Percentiles rank a stretch among this genome's conserved stretches.
These are phyloP conservation scores for Tetragonula clypearis DNA, from an alignment of 1,140 invertebrate species.

Conservation along the genomic window DNA sequence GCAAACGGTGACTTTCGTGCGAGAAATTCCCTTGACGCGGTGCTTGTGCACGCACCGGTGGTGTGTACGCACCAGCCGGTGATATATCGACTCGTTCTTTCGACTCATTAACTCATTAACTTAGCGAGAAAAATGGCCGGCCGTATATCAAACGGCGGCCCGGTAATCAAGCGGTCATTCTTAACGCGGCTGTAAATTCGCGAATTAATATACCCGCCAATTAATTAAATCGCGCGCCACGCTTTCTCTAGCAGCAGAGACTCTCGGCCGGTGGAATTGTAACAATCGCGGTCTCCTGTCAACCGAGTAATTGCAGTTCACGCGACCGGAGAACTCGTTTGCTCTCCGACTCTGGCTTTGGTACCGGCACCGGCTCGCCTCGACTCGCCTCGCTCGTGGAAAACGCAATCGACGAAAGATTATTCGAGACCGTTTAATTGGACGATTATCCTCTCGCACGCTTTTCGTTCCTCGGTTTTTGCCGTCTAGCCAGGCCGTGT, in stretches of 20 bases:
- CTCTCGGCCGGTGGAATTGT: constrained; percentile 48
- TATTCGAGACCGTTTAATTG: constrained; percentile 49
- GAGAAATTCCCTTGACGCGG: constrained; percentile 46
- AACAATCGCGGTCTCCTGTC: constrained; percentile 47
- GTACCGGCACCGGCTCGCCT: not conserved
- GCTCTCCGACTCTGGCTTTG: not conserved
- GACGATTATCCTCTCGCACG: constrained; percentile 40
- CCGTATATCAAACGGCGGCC: constrained; percentile 58
- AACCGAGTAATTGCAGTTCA: constrained; percentile 45
- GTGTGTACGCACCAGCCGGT: constrained; percentile 24
- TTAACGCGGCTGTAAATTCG: constrained; percentile 65
- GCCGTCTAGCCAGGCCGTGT: not conserved
- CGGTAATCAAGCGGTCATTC: constrained; percentile 68
- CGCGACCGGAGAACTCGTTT: constrained; percentile 26
- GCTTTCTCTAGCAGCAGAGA: constrained; percentile 28
- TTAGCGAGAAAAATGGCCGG: constrained; percentile 62
- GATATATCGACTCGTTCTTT: constrained; percentile 67
- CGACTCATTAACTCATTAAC: constrained; percentile 70
- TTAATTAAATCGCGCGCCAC: constrained; percentile 63
- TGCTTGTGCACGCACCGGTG: not conserved
- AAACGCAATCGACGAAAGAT: constrained; percentile 38
- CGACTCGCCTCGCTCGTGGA: constrained; percentile 16
- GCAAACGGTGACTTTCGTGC: constrained; percentile 30
- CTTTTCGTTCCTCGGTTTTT: constrained; percentile 28
- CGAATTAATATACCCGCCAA: constrained; percentile 65